phyloP scores from a whole-genome alignment of 2,797 vertebrate species.

The Artibeus lituratus region DNA sequence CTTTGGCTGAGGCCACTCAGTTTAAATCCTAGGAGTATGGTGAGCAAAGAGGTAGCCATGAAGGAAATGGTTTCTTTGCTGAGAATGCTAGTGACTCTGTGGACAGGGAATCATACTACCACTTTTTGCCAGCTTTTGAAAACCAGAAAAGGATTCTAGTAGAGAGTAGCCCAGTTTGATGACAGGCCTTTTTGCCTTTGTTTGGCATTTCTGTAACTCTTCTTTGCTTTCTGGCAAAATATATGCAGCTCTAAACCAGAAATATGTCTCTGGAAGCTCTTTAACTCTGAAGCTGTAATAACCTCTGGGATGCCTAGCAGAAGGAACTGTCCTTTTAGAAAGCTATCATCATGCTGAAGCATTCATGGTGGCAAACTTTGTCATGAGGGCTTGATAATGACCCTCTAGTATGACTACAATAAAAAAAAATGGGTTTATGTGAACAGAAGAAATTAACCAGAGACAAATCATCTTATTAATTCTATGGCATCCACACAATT shows the following conservation, averaged over 20 bases:
- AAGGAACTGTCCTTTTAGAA: slow-evolving; percentile 54
- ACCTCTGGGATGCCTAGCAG: slow-evolving; percentile 57
- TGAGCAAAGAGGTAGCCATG: background rate
- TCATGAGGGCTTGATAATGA: slow-evolving; percentile 47
- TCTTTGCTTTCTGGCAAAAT: slow-evolving; percentile 40
- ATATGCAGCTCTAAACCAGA: slow-evolving; percentile 18
- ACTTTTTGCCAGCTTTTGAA: background rate
- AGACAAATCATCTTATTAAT: background rate
- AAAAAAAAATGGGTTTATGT: slow-evolving; percentile 56
- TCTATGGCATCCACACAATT: slow-evolving; percentile 30
- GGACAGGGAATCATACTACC: background rate
- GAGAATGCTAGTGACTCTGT: background rate
- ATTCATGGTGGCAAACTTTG: slow-evolving; percentile 63
- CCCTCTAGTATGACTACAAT: slow-evolving; percentile 15
- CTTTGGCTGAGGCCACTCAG: background rate
- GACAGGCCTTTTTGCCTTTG: background rate
- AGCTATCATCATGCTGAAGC: slow-evolving; percentile 65
- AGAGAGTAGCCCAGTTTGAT: background rate
- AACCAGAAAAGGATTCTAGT: background rate
- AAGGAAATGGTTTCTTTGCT: background rate
- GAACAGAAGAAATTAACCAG: slow-evolving; percentile 31
- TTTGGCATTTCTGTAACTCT: slow-evolving; percentile 25
- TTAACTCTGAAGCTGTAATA: slow-evolving; percentile 45
- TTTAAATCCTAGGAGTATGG: background rate
- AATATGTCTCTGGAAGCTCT: slow-evolving; percentile 25